These are phyloP conservation scores for Loxodonta africana DNA, from an alignment of 2,113 vertebrate genomes.

Conservation along the genomic window DNA sequence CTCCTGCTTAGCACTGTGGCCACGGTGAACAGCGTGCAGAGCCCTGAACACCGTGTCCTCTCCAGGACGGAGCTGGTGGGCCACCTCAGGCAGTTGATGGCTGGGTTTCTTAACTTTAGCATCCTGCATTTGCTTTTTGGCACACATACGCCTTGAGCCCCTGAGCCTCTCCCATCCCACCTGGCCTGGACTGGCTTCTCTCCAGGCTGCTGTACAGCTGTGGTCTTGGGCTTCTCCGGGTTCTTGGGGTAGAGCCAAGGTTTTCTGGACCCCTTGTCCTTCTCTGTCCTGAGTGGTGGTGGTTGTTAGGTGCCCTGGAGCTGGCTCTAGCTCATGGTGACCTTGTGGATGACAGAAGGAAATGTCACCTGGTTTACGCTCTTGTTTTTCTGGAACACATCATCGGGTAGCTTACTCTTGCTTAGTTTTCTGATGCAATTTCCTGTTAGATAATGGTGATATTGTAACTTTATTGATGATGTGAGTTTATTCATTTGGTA, in stretches of 20 bases:
- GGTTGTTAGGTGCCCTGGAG: background rate
- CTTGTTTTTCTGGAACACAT: background rate
- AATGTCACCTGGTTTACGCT: background rate
- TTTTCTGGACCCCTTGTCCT: background rate
- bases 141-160: accelerated
- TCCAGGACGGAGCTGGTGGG: accelerated
- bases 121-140: background rate
- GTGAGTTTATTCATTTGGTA: background rate
- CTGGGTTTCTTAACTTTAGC: background rate
- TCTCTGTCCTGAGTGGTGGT: background rate
- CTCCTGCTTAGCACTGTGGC: accelerated
- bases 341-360: background rate
- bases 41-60: accelerated
- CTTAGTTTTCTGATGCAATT: background rate
- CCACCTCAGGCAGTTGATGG: background rate
- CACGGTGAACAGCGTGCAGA: accelerated
- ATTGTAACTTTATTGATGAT: background rate
- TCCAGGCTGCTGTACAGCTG: background rate
- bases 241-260: accelerated
- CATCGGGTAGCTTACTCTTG: background rate
- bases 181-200: background rate
- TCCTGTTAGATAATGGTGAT: background rate
- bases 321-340: background rate
- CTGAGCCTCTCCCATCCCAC: accelerated
- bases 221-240: background rate